Percentiles rank a stretch among this genome's conserved stretches.
These are phyloP conservation scores for Montipora foliosa DNA, from an alignment of 64 coral and sea anemone genomes.

Conservation along the genomic window DNA sequence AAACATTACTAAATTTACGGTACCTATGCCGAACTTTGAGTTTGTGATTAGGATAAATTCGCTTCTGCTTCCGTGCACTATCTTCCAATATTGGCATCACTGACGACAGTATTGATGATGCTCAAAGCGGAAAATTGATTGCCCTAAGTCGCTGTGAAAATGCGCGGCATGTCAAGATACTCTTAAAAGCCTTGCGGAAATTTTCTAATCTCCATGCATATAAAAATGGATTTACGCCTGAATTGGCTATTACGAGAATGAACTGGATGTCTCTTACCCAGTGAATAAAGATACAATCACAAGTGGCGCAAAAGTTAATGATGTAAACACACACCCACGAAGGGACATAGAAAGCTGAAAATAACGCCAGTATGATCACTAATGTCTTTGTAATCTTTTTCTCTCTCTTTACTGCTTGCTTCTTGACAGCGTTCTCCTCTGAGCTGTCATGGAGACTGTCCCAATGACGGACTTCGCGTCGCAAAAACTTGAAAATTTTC, in stretches of 20 bases:
- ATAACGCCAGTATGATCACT: constrained; percentile 59
- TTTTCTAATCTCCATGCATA: constrained; percentile 78
- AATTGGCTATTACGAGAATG: constrained; percentile 64
- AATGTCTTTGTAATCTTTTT: constrained; percentile 81
- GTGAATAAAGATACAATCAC: constrained; percentile 69
- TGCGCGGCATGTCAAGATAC: constrained; percentile 11
- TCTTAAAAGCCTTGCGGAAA: constrained; percentile 66
- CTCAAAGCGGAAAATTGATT: not conserved
- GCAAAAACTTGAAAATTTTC: constrained; percentile 70
- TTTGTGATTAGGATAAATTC: too few relatives aligned
- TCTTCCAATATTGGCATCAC: too few relatives aligned
- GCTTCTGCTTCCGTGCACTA: too few relatives aligned
- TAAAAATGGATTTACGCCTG: constrained; percentile 73
- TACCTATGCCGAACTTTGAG: too few relatives aligned
- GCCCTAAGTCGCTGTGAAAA: not conserved
- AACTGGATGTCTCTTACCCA: constrained; percentile 78
- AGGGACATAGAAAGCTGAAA: constrained; percentile 65
- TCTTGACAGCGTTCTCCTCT: constrained; percentile 53
- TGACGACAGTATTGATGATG: too few relatives aligned
- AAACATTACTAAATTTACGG: too few relatives aligned
- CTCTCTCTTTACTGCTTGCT: constrained; percentile 57
- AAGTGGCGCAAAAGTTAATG: constrained; percentile 67
- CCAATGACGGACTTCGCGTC: constrained; percentile 32
- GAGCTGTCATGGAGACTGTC: constrained; percentile 42
- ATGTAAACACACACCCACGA: constrained; percentile 65